phyloP scores from a whole-genome alignment of 2,888 invertebrate genomes.

The Atherix ibis region DNA sequence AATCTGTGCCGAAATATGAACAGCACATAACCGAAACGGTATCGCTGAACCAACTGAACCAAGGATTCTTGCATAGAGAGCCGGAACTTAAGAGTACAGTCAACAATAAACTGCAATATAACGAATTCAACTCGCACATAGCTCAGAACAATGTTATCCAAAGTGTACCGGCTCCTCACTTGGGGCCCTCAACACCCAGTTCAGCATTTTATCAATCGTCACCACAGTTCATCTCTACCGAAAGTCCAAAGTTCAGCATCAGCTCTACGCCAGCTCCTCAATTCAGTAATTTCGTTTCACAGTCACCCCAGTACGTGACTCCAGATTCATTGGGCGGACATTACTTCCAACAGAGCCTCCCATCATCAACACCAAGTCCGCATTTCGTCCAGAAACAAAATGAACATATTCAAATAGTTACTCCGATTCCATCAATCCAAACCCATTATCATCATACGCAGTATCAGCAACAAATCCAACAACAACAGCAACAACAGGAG shows the following conservation, averaged over 20 bases:
- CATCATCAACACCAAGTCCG: constrained; percentile 18
- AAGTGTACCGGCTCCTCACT: constrained; percentile 28
- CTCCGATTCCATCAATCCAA: constrained; percentile 23
- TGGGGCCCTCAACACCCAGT: constrained; percentile 17
- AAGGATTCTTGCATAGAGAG: constrained; percentile 7
- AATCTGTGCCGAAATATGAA: constrained; percentile 63
- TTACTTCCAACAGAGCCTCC: constrained; percentile 11
- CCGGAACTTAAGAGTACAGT: constrained; percentile 7
- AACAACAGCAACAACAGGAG: too few relatives aligned
- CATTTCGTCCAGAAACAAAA: constrained; percentile 26
- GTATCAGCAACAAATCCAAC: not conserved
- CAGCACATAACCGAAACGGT: constrained; percentile 53
- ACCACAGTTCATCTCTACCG: constrained; percentile 10
- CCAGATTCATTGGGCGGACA: constrained; percentile 15
- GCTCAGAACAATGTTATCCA: constrained; percentile 23
- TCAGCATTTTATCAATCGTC: constrained; percentile 8
- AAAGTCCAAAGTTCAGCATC: constrained; percentile 12
- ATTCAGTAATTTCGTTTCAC: constrained; percentile 19
- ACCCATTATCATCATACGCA: constrained; percentile 3
- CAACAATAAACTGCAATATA: constrained; percentile 7
- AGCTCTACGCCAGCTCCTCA: constrained; percentile 12
- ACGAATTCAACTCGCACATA: constrained; percentile 13
- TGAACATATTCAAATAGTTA: constrained; percentile 29
- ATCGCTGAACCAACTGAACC: constrained; percentile 20
- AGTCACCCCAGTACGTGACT: constrained; percentile 12